These are phyloP conservation scores for Meiosimyza decipiens DNA, from an alignment of 2,888 invertebrate species.

Conservation along the genomic window DNA sequence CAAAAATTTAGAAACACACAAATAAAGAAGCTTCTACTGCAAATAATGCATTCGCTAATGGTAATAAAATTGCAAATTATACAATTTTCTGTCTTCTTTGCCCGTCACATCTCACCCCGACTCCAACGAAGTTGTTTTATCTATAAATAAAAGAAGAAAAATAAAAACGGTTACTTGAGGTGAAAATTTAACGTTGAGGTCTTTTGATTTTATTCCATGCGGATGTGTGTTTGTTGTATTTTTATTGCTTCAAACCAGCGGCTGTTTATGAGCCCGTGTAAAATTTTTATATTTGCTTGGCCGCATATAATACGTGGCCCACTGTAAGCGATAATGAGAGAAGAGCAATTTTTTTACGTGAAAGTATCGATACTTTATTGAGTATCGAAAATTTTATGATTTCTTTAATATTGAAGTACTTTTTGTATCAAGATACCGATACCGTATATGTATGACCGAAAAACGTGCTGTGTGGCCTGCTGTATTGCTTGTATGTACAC, in stretches of 20 bases:
- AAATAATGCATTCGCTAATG: conserved; percentile 22
- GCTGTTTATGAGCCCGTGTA: conserved; percentile 16
- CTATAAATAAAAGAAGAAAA: background rate
- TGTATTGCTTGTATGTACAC: conserved; percentile 11
- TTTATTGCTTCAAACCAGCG: conserved; percentile 1
- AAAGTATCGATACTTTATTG: too few species aligned
- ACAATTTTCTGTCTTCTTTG: background rate
- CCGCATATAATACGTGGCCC: background rate
- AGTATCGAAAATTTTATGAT: too few species aligned
- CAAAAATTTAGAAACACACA: conserved; percentile 29
- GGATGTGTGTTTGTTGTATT: conserved; percentile 9
- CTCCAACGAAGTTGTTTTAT: background rate
- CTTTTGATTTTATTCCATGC: background rate
- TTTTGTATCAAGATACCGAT: too few species aligned
- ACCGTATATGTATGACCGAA: too few species aligned
- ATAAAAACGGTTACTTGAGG: background rate
- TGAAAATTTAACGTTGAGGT: background rate
- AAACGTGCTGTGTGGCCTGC: too few species aligned
- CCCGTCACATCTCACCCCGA: background rate
- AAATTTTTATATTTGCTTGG: conserved; percentile 13
- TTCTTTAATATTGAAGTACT: too few species aligned
- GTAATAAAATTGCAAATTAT: conserved; percentile 29
- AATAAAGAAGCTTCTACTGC: conserved; percentile 36
- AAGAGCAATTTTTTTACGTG: background rate
- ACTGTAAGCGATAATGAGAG: background rate